A percentile compares a stretch with the other conserved stretches of the same genome.
phyloP scores from a whole-genome alignment of 2,113 vertebrate species.

The Indicator maculatus region DNA sequence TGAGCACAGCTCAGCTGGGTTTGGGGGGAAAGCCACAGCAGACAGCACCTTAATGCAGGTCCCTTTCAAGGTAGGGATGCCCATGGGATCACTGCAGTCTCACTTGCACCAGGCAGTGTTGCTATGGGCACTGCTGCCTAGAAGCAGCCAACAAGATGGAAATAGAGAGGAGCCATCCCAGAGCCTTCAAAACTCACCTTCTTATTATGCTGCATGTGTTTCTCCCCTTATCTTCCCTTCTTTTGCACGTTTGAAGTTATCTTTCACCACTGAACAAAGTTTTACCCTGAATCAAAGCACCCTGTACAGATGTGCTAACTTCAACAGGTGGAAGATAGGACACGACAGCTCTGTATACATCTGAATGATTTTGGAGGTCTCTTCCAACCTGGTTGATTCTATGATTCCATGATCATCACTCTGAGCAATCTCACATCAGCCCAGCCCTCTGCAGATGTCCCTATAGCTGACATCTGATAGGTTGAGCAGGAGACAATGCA shows the following conservation, averaged over 20 bases:
- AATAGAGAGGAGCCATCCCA: neutral
- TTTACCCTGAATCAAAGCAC: neutral
- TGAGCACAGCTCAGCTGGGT: neutral
- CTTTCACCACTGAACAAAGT: neutral
- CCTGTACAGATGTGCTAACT: conserved; percentile 51
- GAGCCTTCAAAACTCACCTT: neutral
- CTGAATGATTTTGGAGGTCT: too few species aligned
- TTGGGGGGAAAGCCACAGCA: neutral
- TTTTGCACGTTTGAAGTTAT: neutral
- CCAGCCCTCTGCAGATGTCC: neutral
- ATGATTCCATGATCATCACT: neutral
- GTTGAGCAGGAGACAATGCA: rapidly evolving
- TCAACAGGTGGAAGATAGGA: neutral
- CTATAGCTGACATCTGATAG: neutral
- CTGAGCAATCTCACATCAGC: neutral
- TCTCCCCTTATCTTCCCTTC: neutral
- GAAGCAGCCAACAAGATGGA: neutral
- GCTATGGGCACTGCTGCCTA: conserved; percentile 66
- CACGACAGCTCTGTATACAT: neutral
- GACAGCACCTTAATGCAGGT: neutral
- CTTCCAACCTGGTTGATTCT: too few species aligned
- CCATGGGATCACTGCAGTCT: neutral
- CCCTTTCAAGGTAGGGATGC: neutral
- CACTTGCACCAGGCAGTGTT: neutral
- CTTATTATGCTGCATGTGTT: neutral